phyloP scores from a whole-genome alignment of 2,888 invertebrate genomes.

The Anagyrus pseudococci region DNA sequence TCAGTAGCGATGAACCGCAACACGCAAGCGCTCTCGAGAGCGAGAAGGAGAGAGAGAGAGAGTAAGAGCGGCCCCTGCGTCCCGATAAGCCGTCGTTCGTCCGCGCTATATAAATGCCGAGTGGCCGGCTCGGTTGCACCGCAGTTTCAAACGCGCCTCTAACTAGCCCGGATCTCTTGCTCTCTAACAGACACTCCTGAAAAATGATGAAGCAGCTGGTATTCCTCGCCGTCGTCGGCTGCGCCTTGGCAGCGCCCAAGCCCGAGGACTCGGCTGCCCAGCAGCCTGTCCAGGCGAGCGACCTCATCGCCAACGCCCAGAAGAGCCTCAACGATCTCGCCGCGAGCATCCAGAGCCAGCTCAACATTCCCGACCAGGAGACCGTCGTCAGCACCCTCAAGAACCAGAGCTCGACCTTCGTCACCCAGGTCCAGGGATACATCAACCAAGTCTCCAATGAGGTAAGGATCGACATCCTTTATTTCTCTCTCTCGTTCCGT shows the following conservation, averaged over 20 bases:
- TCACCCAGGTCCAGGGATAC: slow-evolving; percentile 47
- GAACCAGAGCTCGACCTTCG: slow-evolving; percentile 48
- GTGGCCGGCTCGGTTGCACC: slow-evolving; percentile 2
- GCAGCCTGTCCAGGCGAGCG: neutral
- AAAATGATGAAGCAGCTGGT: slow-evolving; percentile 26
- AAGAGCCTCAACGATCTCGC: slow-evolving; percentile 47
- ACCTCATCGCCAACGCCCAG: slow-evolving; percentile 44
- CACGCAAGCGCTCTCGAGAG: too few relatives aligned
- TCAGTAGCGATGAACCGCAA: too few relatives aligned
- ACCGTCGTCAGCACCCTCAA: slow-evolving; percentile 48
- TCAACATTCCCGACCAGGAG: slow-evolving; percentile 50
- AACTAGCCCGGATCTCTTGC: slow-evolving; percentile 6
- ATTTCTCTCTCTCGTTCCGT: too few relatives aligned
- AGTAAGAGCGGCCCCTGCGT: too few relatives aligned
- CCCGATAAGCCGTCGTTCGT: slow-evolving; percentile 24
- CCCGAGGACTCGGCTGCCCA: neutral
- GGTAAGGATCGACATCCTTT: slow-evolving; percentile 40
- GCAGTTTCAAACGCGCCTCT: slow-evolving; percentile 34
- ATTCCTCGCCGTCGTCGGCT: neutral
- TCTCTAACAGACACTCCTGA: neutral
- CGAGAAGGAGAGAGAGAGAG: too few relatives aligned
- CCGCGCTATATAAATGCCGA: slow-evolving; percentile 27
- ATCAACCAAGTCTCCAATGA: slow-evolving; percentile 48
- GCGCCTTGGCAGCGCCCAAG: neutral
- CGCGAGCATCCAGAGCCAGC: slow-evolving; percentile 47